A percentile compares a stretch with the other conserved stretches of the same genome.
phyloP scores from a whole-genome alignment of 2,888 invertebrate genomes.

The Amphimallon solstitiale region DNA sequence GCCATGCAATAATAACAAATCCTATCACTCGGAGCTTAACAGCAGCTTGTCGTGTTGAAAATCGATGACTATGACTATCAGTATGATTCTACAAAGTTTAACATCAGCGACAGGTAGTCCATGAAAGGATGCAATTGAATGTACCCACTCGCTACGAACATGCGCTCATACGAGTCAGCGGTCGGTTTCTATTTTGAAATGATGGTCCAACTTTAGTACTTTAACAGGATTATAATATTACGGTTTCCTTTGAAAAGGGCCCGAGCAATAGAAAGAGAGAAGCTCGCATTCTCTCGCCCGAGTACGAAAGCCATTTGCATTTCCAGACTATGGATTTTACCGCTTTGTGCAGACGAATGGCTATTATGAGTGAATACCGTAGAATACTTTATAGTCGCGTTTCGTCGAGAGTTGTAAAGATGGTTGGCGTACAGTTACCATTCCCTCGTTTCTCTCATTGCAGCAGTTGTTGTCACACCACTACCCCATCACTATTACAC shows the following conservation, averaged over 20 bases:
- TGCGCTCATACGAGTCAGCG: not conserved
- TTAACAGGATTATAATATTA: constrained; percentile 50
- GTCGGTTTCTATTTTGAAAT: constrained; percentile 40
- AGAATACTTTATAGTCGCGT: constrained; percentile 44
- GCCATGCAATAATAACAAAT: not conserved
- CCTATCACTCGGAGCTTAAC: not conserved
- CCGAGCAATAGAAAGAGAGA: constrained; percentile 22
- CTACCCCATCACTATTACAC: too few species aligned
- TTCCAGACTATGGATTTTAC: constrained; percentile 46
- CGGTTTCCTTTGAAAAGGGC: constrained; percentile 49
- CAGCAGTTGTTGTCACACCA: not conserved
- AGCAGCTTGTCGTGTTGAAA: not conserved
- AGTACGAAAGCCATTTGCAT: constrained; percentile 49
- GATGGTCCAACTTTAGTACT: constrained; percentile 48
- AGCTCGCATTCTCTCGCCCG: constrained; percentile 7
- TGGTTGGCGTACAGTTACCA: constrained; percentile 7
- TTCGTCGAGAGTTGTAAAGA: not conserved
- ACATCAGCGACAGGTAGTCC: constrained; percentile 48
- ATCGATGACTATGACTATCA: constrained; percentile 1
- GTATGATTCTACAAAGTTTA: constrained; percentile 33
- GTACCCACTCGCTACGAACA: too few species aligned
- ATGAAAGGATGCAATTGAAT: constrained; percentile 41
- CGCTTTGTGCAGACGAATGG: constrained; percentile 43
- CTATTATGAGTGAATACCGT: constrained; percentile 47
- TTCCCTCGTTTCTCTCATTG: not conserved